phyloP scores from a whole-genome alignment of 92 coral and sea anemone genomes.

The Palythoa heliodiscus region DNA sequence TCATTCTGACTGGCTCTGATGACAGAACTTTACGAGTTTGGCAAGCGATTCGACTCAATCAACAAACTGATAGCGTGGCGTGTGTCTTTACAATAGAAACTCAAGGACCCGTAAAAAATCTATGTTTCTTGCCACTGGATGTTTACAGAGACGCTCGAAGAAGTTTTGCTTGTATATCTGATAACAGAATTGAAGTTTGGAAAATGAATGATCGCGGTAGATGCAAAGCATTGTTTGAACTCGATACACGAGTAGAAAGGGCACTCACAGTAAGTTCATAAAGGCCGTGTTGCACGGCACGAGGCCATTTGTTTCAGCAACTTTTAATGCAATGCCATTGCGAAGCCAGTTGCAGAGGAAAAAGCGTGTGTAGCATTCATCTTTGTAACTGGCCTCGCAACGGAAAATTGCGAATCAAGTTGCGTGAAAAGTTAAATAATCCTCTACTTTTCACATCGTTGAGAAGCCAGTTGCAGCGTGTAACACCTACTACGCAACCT shows the following conservation, averaged over 20 bases:
- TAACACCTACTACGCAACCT: too few relatives aligned
- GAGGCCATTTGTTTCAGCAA: too few relatives aligned
- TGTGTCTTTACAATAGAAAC: slow-evolving; percentile 57
- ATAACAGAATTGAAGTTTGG: slow-evolving; percentile 79
- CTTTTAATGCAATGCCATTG: too few relatives aligned
- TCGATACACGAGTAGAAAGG: slow-evolving; percentile 21
- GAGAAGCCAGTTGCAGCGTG: too few relatives aligned
- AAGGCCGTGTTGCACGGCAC: too few relatives aligned
- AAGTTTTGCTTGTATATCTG: slow-evolving; percentile 71
- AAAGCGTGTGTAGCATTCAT: too few relatives aligned
- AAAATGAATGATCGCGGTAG: slow-evolving; percentile 43
- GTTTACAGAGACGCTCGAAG: slow-evolving; percentile 34
- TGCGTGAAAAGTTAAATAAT: too few relatives aligned
- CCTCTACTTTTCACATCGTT: too few relatives aligned
- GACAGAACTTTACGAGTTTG: slow-evolving; percentile 81
- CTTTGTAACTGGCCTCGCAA: too few relatives aligned
- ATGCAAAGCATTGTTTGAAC: background rate
- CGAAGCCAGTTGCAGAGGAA: too few relatives aligned
- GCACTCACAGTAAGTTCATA: slow-evolving; percentile 36
- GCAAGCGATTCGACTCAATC: slow-evolving; percentile 18
- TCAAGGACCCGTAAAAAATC: slow-evolving; percentile 68
- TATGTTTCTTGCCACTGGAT: slow-evolving; percentile 62
- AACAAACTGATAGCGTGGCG: slow-evolving; percentile 44
- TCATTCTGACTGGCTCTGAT: slow-evolving; percentile 78
- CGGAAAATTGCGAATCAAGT: too few relatives aligned